Conservation (phyloP, 2,113 vertebrate species). For the Indicator maculatus region DNA sequence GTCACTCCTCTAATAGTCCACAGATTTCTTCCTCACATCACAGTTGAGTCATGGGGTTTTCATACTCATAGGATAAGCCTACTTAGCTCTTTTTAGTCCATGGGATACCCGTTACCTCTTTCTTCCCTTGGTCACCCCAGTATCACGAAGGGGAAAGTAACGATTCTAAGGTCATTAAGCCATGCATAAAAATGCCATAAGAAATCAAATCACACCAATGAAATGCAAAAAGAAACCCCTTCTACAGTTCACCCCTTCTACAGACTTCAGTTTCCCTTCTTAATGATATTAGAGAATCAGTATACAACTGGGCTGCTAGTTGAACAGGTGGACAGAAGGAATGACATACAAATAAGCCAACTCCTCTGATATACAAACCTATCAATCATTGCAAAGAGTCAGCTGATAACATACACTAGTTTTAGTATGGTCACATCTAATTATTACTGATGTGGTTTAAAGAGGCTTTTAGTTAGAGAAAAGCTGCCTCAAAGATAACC, state of each 20-base stretch:
- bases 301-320: neutral
- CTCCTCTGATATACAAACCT: slow-evolving; percentile 35
- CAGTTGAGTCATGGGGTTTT: slow-evolving; percentile 70
- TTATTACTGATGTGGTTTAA: slow-evolving; percentile 32
- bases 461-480: slow-evolving; percentile 21
- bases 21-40: slow-evolving; percentile 62
- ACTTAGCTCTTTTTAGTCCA: slow-evolving; percentile 66
- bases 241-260: slow-evolving; percentile 35
- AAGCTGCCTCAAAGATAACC: slow-evolving; percentile 28
- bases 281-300: neutral
- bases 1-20: slow-evolving; percentile 36
- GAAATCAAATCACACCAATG: slow-evolving; percentile 64
- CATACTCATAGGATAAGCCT: slow-evolving; percentile 68
- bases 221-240: slow-evolving; percentile 6
- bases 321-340: neutral
- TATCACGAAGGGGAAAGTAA: slow-evolving; percentile 59
- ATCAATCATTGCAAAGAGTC: slow-evolving; percentile 45
- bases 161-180: slow-evolving; percentile 62
- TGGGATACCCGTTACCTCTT: slow-evolving; percentile 59
- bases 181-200: slow-evolving; percentile 62
- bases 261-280: neutral
- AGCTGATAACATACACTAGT: slow-evolving; percentile 16
- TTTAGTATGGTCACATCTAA: slow-evolving; percentile 23
- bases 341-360: slow-evolving; percentile 44
- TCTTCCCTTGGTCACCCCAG: slow-evolving; percentile 34